phyloP scores from a whole-genome alignment of 2,797 vertebrate genomes.

The Mustela erminea region DNA sequence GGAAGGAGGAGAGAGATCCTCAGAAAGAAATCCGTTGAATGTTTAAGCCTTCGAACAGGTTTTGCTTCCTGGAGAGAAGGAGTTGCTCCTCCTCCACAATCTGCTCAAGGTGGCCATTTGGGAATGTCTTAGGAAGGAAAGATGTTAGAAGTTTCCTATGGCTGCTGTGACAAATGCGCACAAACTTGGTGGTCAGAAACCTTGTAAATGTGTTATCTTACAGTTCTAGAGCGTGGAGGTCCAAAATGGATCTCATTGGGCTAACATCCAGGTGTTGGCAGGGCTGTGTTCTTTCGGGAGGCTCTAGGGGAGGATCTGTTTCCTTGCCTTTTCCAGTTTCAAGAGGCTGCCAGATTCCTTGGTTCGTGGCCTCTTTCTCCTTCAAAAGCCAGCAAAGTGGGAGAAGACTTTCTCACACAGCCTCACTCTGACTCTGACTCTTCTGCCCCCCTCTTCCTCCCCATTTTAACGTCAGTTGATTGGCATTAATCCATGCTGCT shows the following conservation, averaged over 20 bases:
- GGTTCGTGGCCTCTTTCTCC: neutral
- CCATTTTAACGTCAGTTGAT: neutral
- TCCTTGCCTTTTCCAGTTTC: neutral
- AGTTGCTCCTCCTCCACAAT: neutral
- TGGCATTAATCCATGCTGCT: neutral
- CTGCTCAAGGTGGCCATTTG: neutral
- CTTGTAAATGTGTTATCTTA: neutral
- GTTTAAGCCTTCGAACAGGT: neutral
- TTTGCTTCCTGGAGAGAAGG: neutral
- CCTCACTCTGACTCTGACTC: neutral
- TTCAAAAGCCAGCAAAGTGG: neutral
- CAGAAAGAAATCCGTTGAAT: neutral
- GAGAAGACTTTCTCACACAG: neutral
- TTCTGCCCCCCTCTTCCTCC: neutral
- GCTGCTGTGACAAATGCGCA: neutral
- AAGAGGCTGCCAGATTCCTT: neutral
- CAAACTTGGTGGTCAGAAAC: neutral
- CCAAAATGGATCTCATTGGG: neutral
- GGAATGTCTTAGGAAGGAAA: neutral
- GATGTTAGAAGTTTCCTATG: neutral
- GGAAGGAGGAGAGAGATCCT: neutral
- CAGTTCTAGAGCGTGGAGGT: neutral
- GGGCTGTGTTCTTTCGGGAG: neutral
- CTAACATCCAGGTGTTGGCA: neutral
- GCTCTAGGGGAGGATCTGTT: neutral